Conservation (phyloP, 2,113 vertebrate genomes). For the Rhombomys opimus region DNA sequence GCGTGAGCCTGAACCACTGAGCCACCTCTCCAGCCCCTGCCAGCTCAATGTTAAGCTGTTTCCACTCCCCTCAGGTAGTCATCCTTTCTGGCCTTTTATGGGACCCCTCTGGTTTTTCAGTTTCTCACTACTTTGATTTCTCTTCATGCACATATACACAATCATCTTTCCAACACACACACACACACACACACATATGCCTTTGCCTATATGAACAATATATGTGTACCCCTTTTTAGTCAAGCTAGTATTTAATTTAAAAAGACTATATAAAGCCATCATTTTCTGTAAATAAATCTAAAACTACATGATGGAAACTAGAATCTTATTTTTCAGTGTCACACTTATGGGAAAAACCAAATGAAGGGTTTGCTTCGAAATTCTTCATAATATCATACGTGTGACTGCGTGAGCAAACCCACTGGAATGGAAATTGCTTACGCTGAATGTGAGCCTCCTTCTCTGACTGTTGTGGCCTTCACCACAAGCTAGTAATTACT, state of each 20-base stretch:
- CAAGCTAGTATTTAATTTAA: constrained; percentile 2
- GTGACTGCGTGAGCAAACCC: constrained; percentile 74
- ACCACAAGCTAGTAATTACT: not conserved
- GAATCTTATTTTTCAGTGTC: constrained; percentile 61
- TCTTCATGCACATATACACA: not conserved
- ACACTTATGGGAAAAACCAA: constrained; percentile 56
- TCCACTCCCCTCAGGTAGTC: not conserved
- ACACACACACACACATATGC: not conserved
- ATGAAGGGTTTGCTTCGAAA: constrained; percentile 67
- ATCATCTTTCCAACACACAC: too few relatives aligned
- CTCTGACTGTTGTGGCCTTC: constrained; percentile 15
- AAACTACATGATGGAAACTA: constrained; percentile 46
- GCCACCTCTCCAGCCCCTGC: not conserved
- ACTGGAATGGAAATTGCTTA: constrained; percentile 70
- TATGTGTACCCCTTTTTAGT: not conserved
- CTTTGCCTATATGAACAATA: not conserved
- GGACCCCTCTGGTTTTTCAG: not conserved
- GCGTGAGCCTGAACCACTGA: not conserved
- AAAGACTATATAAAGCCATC: constrained; percentile 34
- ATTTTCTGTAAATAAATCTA: constrained; percentile 26
- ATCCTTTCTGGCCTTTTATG: not conserved
- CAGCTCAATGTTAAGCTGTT: not conserved
- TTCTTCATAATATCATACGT: constrained; percentile 61
- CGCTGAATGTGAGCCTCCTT: constrained; percentile 55
- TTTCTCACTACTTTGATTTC: not conserved